Percentiles rank a stretch among this genome's conserved stretches.
Conservation (phyloP, 1,140 invertebrate species). For the Solenopsis fugax region DNA sequence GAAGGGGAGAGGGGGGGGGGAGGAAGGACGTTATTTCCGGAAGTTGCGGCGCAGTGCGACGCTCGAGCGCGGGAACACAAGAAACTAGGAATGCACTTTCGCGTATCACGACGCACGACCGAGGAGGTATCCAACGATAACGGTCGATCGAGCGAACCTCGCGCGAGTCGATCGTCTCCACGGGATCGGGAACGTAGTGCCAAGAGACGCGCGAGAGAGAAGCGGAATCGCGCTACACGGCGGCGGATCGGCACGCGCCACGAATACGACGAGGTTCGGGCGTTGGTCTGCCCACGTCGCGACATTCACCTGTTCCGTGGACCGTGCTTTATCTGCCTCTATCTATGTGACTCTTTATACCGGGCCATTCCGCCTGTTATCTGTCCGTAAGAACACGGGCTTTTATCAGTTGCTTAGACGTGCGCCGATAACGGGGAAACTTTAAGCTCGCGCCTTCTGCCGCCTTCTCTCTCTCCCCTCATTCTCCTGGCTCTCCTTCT, state of each 20-base stretch:
- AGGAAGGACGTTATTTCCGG: conserved; percentile 34
- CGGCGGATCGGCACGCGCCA: conserved; percentile 29
- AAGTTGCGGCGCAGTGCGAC: conserved; percentile 9
- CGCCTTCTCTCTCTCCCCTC: conserved; percentile 63
- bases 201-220: neutral
- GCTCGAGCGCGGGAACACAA: conserved; percentile 21
- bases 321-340: conserved; percentile 84
- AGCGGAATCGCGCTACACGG: conserved; percentile 14
- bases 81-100: conserved; percentile 36
- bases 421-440: conserved; percentile 82
- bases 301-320: conserved; percentile 84
- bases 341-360: conserved; percentile 85
- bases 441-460: conserved; percentile 69
- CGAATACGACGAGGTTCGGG: conserved; percentile 74
- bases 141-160: neutral
- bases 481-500: conserved; percentile 34
- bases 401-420: conserved; percentile 87
- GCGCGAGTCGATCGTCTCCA: neutral
- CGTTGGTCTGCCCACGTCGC: conserved; percentile 80
- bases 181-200: conserved; percentile 1
- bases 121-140: conserved; percentile 2
- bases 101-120: conserved; percentile 16
- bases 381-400: conserved; percentile 81
- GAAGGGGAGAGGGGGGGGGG: neutral
- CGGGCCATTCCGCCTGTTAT: conserved; percentile 83